Evolutionary conservation across 2,888 invertebrate species (phyloP).

Genomic region (Amblyjoppa proteus): DNA sequence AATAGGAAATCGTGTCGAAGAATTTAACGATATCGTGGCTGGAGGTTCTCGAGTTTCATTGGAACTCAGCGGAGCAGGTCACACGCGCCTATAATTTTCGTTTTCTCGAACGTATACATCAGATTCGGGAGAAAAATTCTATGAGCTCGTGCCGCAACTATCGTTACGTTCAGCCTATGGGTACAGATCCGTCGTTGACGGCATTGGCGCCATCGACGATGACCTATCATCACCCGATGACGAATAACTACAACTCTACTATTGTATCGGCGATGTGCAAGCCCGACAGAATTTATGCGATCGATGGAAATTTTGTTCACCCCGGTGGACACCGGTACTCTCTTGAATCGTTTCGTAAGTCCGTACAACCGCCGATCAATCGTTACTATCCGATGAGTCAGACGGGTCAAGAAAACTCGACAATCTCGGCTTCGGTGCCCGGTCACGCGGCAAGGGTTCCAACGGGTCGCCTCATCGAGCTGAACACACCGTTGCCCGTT

Average conservation of each 20-base stretch:
- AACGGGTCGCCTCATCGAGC: constrained; percentile 89
- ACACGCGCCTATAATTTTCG: constrained; percentile 85
- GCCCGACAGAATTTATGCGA: constrained; percentile 72
- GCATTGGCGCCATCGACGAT: constrained; percentile 70
- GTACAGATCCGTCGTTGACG: constrained; percentile 71
- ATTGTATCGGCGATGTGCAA: constrained; percentile 72
- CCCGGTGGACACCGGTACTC: constrained; percentile 26
- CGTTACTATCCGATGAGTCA: constrained; percentile 63
- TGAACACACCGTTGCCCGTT: constrained; percentile 86
- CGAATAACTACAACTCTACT: constrained; percentile 73
- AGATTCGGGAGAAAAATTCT: constrained; percentile 76
- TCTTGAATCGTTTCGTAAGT: constrained; percentile 59
- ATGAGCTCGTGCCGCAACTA: constrained; percentile 72
- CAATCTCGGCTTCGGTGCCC: constrained; percentile 75
- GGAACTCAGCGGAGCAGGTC: constrained; percentile 86
- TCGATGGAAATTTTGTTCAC: constrained; percentile 63
- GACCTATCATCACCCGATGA: constrained; percentile 75
- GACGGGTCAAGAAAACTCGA: constrained; percentile 2
- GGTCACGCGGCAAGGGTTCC: constrained; percentile 85
- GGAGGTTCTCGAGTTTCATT: constrained; percentile 89
- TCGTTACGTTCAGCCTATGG: constrained; percentile 65
- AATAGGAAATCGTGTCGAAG: constrained; percentile 90
- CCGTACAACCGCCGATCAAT: constrained; percentile 62
- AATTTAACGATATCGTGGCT: constrained; percentile 87
- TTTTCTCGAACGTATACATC: constrained; percentile 84